Evolutionary conservation across 2,888 invertebrate species (phyloP).

Genomic region (Tetanocera ferruginea): DNA sequence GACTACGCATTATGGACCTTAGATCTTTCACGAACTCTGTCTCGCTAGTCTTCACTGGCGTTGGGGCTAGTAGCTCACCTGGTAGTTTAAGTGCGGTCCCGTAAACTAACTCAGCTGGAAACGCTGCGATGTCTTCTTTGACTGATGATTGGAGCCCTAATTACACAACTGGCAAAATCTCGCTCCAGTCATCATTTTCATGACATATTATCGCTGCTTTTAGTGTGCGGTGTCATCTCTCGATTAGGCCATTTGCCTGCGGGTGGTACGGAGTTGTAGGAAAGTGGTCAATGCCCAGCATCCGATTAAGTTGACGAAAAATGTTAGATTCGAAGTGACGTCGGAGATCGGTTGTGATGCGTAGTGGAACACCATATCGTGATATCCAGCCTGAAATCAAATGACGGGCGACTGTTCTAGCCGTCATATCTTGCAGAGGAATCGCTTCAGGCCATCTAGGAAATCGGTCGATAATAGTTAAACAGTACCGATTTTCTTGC

Average conservation of each 20-base stretch:
- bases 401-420: conserved; percentile 53
- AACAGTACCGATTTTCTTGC: no score
- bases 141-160: no score
- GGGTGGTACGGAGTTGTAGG: conserved; percentile 57
- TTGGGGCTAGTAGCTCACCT: no score
- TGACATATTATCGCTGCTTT: no score
- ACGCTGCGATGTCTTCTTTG: no score
- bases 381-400: conserved; percentile 65
- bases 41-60: no score
- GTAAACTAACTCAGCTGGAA: no score
- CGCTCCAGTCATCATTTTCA: no score
- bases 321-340: conserved; percentile 60
- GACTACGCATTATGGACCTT: no score
- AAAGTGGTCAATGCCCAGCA: conserved; percentile 53
- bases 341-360: conserved; percentile 66
- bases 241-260: conserved; percentile 68
- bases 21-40: no score
- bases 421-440: conserved; percentile 50
- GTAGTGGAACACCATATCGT: conserved; percentile 63
- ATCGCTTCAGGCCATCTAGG: conserved; percentile 53
- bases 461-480: conserved; percentile 46
- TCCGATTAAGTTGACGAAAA: conserved; percentile 53
- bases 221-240: conserved; percentile 65
- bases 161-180: no score
- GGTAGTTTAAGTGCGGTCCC: no score